phyloP scores from a whole-genome alignment of 2,113 vertebrate species.

The Protomyctophum bolini region DNA sequence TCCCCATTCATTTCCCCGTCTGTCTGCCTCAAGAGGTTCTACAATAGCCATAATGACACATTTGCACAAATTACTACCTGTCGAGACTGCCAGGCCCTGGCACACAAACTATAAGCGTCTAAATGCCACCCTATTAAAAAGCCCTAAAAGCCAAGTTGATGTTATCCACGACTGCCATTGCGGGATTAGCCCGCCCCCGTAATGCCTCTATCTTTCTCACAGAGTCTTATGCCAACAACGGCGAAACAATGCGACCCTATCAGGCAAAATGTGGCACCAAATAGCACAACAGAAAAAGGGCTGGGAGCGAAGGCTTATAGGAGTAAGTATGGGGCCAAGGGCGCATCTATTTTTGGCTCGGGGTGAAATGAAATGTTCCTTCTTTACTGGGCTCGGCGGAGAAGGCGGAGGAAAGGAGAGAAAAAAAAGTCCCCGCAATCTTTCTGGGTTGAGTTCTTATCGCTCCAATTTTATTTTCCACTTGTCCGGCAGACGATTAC shows the following conservation, averaged over 20 bases:
- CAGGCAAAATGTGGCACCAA: slow-evolving; percentile 29
- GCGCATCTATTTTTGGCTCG: slow-evolving; percentile 51
- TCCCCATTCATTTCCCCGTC: not conserved
- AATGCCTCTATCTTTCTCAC: slow-evolving; percentile 42
- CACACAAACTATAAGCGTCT: slow-evolving; percentile 42
- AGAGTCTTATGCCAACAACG: slow-evolving; percentile 42
- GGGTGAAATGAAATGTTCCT: slow-evolving; percentile 45
- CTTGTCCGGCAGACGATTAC: slow-evolving; percentile 10
- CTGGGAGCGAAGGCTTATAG: slow-evolving; percentile 15
- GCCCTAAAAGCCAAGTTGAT: slow-evolving; percentile 58
- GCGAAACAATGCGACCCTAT: slow-evolving; percentile 47
- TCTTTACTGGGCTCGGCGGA: slow-evolving; percentile 24
- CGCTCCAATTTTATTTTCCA: too few relatives aligned
- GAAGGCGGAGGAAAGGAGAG: slow-evolving; percentile 27
- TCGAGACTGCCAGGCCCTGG: slow-evolving; percentile 62
- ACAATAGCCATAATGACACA: slow-evolving; percentile 74
- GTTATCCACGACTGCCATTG: slow-evolving; percentile 58
- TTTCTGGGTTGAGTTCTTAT: slow-evolving; percentile 5
- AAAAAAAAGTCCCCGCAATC: slow-evolving; percentile 14
- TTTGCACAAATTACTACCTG: slow-evolving; percentile 75
- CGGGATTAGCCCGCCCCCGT: slow-evolving; percentile 42
- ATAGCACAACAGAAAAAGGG: slow-evolving; percentile 27
- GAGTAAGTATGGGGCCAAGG: slow-evolving; percentile 28
- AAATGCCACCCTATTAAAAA: slow-evolving; percentile 60
- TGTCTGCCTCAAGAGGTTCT: slow-evolving; percentile 48